These are phyloP conservation scores for Andrena minutula DNA, from an alignment of 2,888 invertebrate species.

Conservation along the genomic window DNA sequence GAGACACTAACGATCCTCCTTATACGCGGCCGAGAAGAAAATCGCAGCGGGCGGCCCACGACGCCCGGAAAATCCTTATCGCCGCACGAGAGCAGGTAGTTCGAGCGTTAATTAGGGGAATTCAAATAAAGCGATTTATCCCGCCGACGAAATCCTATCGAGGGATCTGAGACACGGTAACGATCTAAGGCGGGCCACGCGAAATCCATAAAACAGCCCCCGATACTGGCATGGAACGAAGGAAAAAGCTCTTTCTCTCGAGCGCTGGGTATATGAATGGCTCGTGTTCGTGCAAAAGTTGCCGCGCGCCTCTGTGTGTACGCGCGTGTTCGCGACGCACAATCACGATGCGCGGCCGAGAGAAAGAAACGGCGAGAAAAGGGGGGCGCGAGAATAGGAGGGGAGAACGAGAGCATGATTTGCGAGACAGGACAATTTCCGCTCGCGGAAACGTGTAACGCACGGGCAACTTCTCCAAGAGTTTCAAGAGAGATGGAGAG, in stretches of 20 bases:
- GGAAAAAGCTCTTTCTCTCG: conserved; percentile 12
- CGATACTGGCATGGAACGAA: neutral
- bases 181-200: conserved; percentile 13
- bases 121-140: conserved; percentile 29
- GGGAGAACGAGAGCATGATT: conserved; percentile 67
- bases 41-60: neutral
- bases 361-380: conserved; percentile 10
- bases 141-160: neutral
- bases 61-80: conserved; percentile 8
- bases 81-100: neutral
- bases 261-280: conserved; percentile 19
- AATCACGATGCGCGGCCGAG: neutral
- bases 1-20: no score
- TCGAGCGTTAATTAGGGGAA: conserved; percentile 38
- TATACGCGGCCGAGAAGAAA: neutral
- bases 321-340: conserved; percentile 25
- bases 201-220: conserved; percentile 37
- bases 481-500: conserved; percentile 56
- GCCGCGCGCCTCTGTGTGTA: conserved; percentile 11
- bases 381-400: neutral
- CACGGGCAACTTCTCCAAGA: conserved; percentile 63
- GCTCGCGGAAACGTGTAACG: conserved; percentile 73
- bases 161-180: conserved; percentile 22
- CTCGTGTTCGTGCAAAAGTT: conserved; percentile 18
- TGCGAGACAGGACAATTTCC: conserved; percentile 78